These are phyloP conservation scores for Sebastolobus alascanus DNA, from an alignment of 2,797 vertebrate genomes.

Conservation along the genomic window DNA sequence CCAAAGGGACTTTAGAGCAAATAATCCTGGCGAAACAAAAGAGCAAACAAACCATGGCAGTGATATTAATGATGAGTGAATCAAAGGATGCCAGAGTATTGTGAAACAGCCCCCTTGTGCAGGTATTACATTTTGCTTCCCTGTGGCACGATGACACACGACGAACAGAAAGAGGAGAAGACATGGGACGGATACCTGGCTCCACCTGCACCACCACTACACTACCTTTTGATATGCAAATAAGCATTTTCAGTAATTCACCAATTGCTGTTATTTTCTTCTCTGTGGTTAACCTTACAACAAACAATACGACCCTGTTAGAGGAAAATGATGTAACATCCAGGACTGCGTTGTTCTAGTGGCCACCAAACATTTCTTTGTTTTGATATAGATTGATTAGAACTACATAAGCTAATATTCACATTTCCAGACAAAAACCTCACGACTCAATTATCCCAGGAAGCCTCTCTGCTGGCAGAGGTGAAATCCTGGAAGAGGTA, in stretches of 20 bases:
- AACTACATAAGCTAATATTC: conserved; percentile 59
- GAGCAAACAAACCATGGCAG: conserved; percentile 63
- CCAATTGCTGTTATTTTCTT: conserved; percentile 40
- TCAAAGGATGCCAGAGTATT: conserved; percentile 54
- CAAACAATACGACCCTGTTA: conserved; percentile 17
- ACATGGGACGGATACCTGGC: conserved; percentile 38
- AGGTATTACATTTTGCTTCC: conserved; percentile 38
- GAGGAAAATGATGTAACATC: conserved; percentile 11
- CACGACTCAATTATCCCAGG: conserved; percentile 71
- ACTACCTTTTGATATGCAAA: conserved; percentile 70
- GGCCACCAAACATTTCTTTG: conserved; percentile 34
- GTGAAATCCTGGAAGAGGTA: conserved; percentile 77
- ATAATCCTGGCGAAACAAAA: conserved; percentile 68
- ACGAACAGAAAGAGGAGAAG: conserved; percentile 36
- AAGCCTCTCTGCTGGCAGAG: conserved; percentile 71
- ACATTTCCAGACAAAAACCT: conserved; percentile 66
- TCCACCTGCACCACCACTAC: conserved; percentile 4
- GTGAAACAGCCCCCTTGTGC: conserved; percentile 40
- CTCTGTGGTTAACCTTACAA: conserved; percentile 36
- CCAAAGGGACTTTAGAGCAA: conserved; percentile 38
- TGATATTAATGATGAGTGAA: conserved; percentile 69
- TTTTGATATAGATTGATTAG: conserved; percentile 60
- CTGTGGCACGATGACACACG: conserved; percentile 33
- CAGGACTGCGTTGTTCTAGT: not conserved
- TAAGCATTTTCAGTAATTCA: conserved; percentile 41